A percentile compares a stretch with the other conserved stretches of the same genome.
These are phyloP conservation scores for Arothron firmamentum DNA, from an alignment of 2,113 vertebrate genomes.

Conservation along the genomic window DNA sequence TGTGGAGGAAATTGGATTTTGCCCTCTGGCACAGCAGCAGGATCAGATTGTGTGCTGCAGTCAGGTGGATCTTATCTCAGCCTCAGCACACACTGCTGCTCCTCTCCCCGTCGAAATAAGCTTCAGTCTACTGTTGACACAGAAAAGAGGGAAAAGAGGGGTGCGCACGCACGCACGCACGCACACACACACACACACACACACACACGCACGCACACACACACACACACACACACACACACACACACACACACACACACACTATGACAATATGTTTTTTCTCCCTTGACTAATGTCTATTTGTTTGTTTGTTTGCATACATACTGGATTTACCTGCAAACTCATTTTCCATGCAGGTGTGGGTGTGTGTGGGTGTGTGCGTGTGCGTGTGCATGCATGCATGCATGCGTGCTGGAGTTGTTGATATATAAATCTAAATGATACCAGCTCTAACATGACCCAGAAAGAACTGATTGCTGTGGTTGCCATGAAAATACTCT, in stretches of 20 bases:
- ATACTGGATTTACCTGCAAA: not conserved
- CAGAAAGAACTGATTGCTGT: slow-evolving; percentile 36
- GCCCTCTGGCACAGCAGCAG: slow-evolving; percentile 52
- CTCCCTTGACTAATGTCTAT: not conserved
- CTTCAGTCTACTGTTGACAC: slow-evolving; percentile 46
- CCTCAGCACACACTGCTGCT: slow-evolving; percentile 56
- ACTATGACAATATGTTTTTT: not conserved
- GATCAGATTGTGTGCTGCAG: slow-evolving; percentile 66
- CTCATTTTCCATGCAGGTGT: not conserved
- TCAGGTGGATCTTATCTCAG: slow-evolving; percentile 59
- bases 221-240: not conserved
- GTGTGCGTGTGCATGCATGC: not conserved
- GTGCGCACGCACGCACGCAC: not conserved
- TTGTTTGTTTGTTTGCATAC: slow-evolving; percentile 7
- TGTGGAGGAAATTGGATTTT: slow-evolving; percentile 68
- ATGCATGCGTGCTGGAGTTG: slow-evolving; percentile 5
- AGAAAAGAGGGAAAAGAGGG: slow-evolving; percentile 18
- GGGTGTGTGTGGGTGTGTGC: not conserved
- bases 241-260: not conserved
- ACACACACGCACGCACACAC: not conserved
- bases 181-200: slow-evolving; percentile 6
- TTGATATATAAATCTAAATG: slow-evolving; percentile 37
- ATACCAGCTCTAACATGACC: slow-evolving; percentile 48
- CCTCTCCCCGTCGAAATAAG: slow-evolving; percentile 52
- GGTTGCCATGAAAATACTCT: slow-evolving; percentile 36